Conservation (phyloP, 2,797 vertebrate species). For the Oreonectes daqikongensis region DNA sequence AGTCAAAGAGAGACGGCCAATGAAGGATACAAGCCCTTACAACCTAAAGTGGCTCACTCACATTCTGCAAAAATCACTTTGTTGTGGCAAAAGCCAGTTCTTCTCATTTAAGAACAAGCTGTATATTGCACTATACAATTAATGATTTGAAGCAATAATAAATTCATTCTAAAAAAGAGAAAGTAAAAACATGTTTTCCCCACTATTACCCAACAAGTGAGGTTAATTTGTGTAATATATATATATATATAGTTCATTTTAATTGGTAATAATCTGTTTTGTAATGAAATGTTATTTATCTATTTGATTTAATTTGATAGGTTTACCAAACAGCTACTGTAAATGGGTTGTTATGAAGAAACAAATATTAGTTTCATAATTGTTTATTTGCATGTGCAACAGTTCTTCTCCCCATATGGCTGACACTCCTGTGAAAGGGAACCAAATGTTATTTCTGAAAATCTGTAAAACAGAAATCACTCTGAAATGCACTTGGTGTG, state of each 20-base stretch:
- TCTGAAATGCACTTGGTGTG: background rate
- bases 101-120: background rate
- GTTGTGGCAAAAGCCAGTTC: background rate
- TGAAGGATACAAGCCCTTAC: background rate
- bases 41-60: background rate
- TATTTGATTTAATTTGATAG: background rate
- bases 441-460: conserved; percentile 19
- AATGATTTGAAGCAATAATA: background rate
- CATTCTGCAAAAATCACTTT: background rate
- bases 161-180: background rate
- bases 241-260: no score
- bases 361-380: conserved; percentile 8
- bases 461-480: background rate
- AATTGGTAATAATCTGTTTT: background rate
- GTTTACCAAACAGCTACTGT: conserved; percentile 6
- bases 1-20: background rate
- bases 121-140: background rate
- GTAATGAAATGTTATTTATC: conserved; percentile 10
- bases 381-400: conserved; percentile 24
- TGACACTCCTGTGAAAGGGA: conserved; percentile 18
- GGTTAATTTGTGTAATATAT: background rate
- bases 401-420: conserved; percentile 35
- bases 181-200: background rate
- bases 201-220: background rate
- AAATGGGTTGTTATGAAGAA: background rate